A percentile compares a stretch with the other conserved stretches of the same genome.
Evolutionary conservation across 2,113 vertebrate genomes (phyloP).

Genomic region (Sapayoa aenigma): DNA sequence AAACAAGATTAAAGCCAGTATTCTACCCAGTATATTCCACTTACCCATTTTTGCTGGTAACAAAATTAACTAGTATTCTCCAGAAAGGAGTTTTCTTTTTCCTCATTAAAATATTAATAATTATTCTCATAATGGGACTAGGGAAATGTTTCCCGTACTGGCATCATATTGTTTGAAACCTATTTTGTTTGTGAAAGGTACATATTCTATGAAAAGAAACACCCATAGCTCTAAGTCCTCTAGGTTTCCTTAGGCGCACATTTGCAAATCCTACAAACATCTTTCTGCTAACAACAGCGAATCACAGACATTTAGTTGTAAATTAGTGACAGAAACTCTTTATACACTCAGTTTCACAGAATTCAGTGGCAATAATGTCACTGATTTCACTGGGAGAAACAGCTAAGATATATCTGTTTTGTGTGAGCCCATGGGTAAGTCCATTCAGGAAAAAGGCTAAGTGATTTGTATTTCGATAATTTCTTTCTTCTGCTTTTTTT

Average conservation of each 20-base stretch:
- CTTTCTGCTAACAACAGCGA: not conserved
- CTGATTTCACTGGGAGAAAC: not conserved
- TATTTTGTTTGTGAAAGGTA: not conserved
- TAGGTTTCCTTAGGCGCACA: not conserved
- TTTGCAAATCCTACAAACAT: not conserved
- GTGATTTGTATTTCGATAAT: not conserved
- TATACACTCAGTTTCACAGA: not conserved
- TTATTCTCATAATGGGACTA: not conserved
- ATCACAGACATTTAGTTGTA: not conserved
- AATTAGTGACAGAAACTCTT: not conserved
- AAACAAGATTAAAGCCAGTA: not conserved
- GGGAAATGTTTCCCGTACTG: not conserved
- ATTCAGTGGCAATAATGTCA: not conserved
- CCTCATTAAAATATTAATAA: not conserved
- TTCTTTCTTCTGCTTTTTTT: not conserved
- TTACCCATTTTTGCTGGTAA: not conserved
- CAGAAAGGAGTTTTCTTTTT: not conserved
- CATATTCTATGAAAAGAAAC: not conserved
- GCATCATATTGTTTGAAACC: not conserved
- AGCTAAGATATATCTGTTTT: not conserved
- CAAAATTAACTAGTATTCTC: not conserved
- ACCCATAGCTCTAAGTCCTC: not conserved
- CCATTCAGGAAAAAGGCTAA: not conserved
- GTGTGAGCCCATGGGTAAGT: not conserved
- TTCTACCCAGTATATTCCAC: not conserved